A percentile compares a stretch with the other conserved stretches of the same genome.
Evolutionary conservation across 2,888 invertebrate genomes (phyloP).

Genomic region (Tipula confusa): DNA sequence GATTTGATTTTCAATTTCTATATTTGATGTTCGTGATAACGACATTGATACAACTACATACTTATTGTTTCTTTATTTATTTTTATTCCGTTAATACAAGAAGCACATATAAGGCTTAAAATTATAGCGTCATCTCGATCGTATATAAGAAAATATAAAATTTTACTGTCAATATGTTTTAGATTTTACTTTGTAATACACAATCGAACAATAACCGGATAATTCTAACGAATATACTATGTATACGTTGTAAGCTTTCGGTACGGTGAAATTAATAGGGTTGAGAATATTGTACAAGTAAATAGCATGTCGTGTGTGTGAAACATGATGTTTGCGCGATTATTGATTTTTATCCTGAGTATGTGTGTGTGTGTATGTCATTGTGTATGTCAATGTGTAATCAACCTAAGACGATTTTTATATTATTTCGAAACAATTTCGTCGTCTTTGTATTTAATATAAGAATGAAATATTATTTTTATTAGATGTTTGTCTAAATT

Average conservation of each 20-base stretch:
- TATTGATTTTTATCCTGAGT: background rate
- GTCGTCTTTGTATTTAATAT: background rate
- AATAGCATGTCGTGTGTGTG: background rate
- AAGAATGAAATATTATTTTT: background rate
- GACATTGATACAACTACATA: too few species aligned
- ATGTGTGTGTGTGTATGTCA: background rate
- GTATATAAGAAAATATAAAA: background rate
- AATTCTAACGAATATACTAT: too few species aligned
- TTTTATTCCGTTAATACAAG: background rate
- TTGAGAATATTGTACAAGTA: background rate
- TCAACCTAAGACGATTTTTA: background rate
- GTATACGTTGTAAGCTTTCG: background rate
- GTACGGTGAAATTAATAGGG: background rate
- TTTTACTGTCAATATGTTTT: background rate
- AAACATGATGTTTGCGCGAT: background rate
- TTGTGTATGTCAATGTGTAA: background rate
- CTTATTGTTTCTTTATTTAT: too few species aligned
- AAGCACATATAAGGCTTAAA: background rate
- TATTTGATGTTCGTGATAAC: too few species aligned
- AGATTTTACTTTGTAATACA: background rate
- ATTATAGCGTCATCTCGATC: background rate
- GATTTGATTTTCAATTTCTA: too few species aligned
- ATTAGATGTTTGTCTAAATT: background rate
- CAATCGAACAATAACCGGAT: background rate
- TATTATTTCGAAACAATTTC: background rate